Percentiles rank a stretch among this genome's conserved stretches.
Conservation (phyloP, 92 coral and sea anemone genomes). For the Paramuricea clavata region DNA sequence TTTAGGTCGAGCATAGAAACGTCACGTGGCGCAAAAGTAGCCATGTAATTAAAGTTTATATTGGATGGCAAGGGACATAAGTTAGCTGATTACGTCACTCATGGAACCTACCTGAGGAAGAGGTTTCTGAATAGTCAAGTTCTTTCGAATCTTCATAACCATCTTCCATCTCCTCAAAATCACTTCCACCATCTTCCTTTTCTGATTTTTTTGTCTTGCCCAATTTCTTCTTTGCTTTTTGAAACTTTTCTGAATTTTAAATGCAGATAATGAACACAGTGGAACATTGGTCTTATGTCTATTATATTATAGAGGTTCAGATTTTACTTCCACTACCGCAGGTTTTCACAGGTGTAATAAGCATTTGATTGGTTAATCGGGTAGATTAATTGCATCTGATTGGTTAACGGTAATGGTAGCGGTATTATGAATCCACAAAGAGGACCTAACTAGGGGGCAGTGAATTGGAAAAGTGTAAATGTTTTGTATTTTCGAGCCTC, state of each 20-base stretch:
- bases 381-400: no score
- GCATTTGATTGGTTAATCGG: no score
- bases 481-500: no score
- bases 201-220: constrained; percentile 75
- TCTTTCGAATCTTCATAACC: constrained; percentile 98
- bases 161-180: constrained; percentile 88
- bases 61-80: no score
- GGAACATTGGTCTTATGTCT: not conserved
- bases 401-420: no score
- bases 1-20: no score
- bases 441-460: no score
- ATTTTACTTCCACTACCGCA: no score
- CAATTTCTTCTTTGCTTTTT: constrained; percentile 72
- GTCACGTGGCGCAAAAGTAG: no score
- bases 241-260: constrained; percentile 61
- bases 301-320: not conserved
- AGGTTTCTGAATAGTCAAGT: constrained; percentile 88
- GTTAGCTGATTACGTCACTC: not conserved
- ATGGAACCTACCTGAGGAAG: constrained; percentile 75
- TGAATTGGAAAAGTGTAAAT: no score
- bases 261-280: constrained; percentile 16
- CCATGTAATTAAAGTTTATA: not conserved
- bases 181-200: constrained; percentile 83
- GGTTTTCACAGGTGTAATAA: no score
- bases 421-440: no score